Conservation (phyloP, 1,140 invertebrate species). For the Oncopodura yosiiana region DNA sequence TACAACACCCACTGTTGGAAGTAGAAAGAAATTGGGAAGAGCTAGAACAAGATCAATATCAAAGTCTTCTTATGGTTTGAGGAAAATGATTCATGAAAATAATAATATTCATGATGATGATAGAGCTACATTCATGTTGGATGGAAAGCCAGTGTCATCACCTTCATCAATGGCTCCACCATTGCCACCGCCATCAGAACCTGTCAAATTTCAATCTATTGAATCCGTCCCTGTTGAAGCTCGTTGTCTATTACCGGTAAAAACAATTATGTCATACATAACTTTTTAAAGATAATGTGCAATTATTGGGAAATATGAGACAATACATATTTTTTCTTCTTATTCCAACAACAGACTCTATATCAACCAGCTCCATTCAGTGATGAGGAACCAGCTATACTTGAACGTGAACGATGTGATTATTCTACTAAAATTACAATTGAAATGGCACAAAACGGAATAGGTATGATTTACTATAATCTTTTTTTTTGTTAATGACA, state of each 20-base stretch:
- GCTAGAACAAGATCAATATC: too few relatives aligned
- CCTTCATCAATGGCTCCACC: too few relatives aligned
- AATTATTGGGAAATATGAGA: neutral
- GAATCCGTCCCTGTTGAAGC: slow-evolving; percentile 22
- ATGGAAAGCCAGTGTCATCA: too few relatives aligned
- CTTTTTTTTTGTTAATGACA: neutral
- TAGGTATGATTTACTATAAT: slow-evolving; percentile 42
- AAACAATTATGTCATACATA: neutral
- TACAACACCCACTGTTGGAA: too few relatives aligned
- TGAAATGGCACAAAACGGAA: slow-evolving; percentile 69
- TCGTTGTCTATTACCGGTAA: slow-evolving; percentile 15
- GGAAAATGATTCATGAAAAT: too few relatives aligned
- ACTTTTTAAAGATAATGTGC: neutral
- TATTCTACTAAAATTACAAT: slow-evolving; percentile 73
- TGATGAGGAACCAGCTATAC: slow-evolving; percentile 68
- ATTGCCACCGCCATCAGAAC: too few relatives aligned
- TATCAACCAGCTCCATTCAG: slow-evolving; percentile 77
- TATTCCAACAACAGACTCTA: slow-evolving; percentile 50
- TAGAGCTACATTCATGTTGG: too few relatives aligned
- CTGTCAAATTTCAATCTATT: slow-evolving; percentile 17
- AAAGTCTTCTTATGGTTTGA: too few relatives aligned
- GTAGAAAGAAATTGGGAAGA: too few relatives aligned
- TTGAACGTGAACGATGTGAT: slow-evolving; percentile 67
- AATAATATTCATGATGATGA: too few relatives aligned
- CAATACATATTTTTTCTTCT: neutral